phyloP scores from a whole-genome alignment of 2,797 vertebrate species.

The Acomys russatus region DNA sequence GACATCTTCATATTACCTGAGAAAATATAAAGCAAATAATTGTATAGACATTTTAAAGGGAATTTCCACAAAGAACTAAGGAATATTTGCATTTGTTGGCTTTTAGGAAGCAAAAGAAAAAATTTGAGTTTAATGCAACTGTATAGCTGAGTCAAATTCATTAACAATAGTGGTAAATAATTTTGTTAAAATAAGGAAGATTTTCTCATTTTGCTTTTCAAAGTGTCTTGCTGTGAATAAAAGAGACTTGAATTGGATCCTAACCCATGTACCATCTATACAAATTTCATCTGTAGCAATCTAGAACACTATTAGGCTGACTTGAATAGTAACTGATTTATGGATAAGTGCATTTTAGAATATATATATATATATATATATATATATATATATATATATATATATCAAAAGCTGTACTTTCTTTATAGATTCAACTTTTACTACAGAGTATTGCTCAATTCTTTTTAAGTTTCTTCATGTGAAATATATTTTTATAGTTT shows the following conservation, averaged over 20 bases:
- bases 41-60: background rate
- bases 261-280: background rate
- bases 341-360: slow-evolving; percentile 18
- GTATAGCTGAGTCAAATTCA: background rate
- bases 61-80: background rate
- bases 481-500: background rate
- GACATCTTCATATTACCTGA: background rate
- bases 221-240: background rate
- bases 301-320: background rate
- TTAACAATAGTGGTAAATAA: background rate
- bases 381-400: background rate
- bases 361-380: background rate
- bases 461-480: background rate
- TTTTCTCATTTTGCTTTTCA: slow-evolving; percentile 31
- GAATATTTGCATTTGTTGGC: background rate
- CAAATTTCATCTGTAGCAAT: background rate
- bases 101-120: slow-evolving; percentile 8
- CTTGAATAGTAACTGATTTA: background rate
- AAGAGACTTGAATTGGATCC: background rate
- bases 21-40: background rate
- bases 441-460: background rate
- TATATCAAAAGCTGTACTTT: background rate
- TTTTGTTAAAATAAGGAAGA: background rate
- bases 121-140: background rate
- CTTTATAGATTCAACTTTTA: background rate